Percentiles rank a stretch among this genome's conserved stretches.
Conservation (phyloP, 2,797 vertebrate genomes). For the Peromyscus melanophrys region DNA sequence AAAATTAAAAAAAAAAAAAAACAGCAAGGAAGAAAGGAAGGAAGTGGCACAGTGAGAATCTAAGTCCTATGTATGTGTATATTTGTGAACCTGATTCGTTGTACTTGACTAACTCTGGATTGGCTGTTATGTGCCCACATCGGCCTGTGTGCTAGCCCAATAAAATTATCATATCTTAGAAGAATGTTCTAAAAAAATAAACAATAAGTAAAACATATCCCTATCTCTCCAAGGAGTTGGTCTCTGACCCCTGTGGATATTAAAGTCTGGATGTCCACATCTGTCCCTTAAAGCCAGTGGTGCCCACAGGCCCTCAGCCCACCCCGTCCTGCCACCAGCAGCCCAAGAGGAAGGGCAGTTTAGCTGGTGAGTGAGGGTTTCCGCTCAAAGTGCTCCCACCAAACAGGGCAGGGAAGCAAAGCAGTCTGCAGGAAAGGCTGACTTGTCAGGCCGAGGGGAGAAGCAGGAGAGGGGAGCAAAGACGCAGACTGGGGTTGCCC, state of each 20-base stretch:
- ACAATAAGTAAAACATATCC: neutral
- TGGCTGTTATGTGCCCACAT: neutral
- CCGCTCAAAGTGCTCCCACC: neutral
- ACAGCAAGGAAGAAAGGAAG: neutral
- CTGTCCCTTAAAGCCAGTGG: neutral
- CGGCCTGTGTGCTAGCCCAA: neutral
- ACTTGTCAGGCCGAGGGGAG: neutral
- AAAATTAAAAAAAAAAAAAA: neutral
- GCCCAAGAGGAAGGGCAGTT: neutral
- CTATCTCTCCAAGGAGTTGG: neutral
- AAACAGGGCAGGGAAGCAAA: neutral
- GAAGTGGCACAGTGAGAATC: neutral
- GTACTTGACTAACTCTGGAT: neutral
- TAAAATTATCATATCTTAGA: neutral
- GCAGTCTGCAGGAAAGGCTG: neutral
- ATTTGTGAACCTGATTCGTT: neutral
- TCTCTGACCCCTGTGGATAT: neutral
- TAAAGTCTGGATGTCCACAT: neutral
- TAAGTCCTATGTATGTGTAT: neutral
- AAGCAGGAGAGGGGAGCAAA: too few species aligned
- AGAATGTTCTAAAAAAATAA: neutral
- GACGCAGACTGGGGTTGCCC: neutral
- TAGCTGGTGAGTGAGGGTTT: neutral
- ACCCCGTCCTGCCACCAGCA: too few species aligned
- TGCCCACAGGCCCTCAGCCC: too few species aligned